Base-by-base conservation (phyloP, 2,888 invertebrate species). In the Leucania comma region DNA sequence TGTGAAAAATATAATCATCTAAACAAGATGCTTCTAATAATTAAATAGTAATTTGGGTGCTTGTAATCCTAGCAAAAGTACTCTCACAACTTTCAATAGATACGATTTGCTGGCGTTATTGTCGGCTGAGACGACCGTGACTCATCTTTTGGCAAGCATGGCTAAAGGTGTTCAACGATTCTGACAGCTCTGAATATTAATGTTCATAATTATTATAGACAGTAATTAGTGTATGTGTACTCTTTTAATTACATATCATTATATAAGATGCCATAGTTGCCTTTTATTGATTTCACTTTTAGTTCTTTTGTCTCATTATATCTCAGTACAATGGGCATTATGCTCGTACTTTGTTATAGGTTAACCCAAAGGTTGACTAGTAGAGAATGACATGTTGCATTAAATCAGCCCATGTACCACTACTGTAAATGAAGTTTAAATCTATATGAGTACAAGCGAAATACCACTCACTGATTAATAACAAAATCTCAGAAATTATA, bases 151-250 rank as follows among this genome's bases (percentile, higher is more conserved):
- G 62, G 63, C 62, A 68, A 66, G 62, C 72, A n/a, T 50, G 48
- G 59, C 72, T 59, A 56, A 62, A 58, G 42, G n/a, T 42, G 26
- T 56, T 58, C n/a, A 75, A 32, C 26, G 9, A 51, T 38, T 32
- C 51, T 72, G 76, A 57, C 65, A 66, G 62, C 53, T 32, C 6
- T 53, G 20, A 35, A 58, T 32, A 46, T 50, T 71, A 53, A 71
- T 51, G 24, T 59, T 79, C 2, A 62, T 76, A 68, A 79, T 79
- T 63, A 58, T 59, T 60, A 26, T 20, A 58, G 53, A 54, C 67
- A 68, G 38, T 79, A 69, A 78, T 79, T 79, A 48, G 29, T 54
- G 22, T 48, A 64, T 32, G 24, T 22, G n/a, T 64, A 57, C 17
- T 57, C 29, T 64, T 67, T 12, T 60, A 64, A 71, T 66, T 59